These are phyloP conservation scores for Aphrocallistes beatrix DNA, from an alignment of 37 sponge, comb jelly and placozoan species.

Conservation along the genomic window DNA sequence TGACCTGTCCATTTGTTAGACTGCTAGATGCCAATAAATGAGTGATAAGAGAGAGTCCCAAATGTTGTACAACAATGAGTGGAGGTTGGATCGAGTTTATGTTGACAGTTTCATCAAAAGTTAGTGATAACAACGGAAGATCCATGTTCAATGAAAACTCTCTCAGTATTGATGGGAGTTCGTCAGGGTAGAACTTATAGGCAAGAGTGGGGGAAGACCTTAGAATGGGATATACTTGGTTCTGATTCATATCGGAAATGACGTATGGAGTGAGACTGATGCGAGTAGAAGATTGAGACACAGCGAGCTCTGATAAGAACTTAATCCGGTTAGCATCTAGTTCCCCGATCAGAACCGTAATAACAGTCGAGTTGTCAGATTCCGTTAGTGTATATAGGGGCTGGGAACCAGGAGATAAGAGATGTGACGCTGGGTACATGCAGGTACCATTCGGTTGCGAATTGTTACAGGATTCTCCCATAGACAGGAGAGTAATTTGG, in stretches of 20 bases:
- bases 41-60: not conserved
- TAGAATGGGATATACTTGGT: constrained; percentile 28
- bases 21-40: not conserved
- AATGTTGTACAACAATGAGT: constrained; percentile 31
- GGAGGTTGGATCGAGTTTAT: constrained; percentile 27
- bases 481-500: constrained; percentile 47
- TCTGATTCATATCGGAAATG: constrained; percentile 59
- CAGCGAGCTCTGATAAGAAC: constrained; percentile 42
- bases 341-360: constrained; percentile 51
- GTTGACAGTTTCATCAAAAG: constrained; percentile 81
- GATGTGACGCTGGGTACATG: constrained; percentile 20
- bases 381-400: constrained; percentile 34
- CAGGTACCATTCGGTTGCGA: not conserved
- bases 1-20: not conserved
- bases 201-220: constrained; percentile 38
- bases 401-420: constrained; percentile 26
- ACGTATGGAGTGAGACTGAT: constrained; percentile 27
- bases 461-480: not conserved
- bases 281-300: constrained; percentile 28
- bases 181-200: constrained; percentile 28
- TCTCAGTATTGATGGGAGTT: constrained; percentile 41
- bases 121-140: constrained; percentile 37
- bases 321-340: constrained; percentile 63
- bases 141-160: constrained; percentile 61
- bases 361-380: constrained; percentile 35